phyloP scores from a whole-genome alignment of 2,113 vertebrate species.

The Fukomys damarensis region DNA sequence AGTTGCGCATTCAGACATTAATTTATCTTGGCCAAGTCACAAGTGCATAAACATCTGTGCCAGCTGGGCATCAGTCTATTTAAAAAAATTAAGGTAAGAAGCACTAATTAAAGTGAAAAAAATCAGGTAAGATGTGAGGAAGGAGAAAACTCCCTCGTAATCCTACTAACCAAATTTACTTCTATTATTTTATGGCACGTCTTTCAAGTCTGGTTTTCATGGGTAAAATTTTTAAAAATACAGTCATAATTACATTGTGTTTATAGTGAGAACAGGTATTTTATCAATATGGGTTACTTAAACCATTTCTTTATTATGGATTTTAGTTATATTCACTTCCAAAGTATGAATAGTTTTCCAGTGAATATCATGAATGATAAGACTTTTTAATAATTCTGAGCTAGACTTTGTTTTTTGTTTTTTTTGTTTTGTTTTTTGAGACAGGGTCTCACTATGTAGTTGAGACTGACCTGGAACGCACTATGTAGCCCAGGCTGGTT shows the following conservation, averaged over 20 bases:
- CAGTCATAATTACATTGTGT: neutral
- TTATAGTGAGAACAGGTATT: neutral
- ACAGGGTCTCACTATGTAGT: no score
- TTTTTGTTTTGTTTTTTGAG: no score
- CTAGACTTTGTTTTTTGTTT: no score
- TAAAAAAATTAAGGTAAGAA: neutral
- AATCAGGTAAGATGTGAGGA: neutral
- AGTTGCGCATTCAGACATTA: neutral
- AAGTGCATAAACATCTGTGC: neutral
- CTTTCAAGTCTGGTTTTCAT: neutral
- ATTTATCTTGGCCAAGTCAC: neutral
- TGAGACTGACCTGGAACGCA: no score
- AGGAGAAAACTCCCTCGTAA: neutral
- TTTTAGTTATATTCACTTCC: slow-evolving; percentile 33
- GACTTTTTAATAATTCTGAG: slow-evolving; percentile 14
- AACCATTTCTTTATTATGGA: neutral
- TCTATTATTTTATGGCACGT: slow-evolving; percentile 1
- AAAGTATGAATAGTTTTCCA: neutral
- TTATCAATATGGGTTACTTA: neutral
- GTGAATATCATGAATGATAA: neutral
- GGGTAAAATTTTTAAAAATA: neutral
- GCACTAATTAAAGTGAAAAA: neutral
- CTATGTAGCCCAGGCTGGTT: no score
- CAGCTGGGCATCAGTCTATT: neutral
- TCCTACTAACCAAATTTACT: neutral